phyloP scores from a whole-genome alignment of 2,888 invertebrate genomes.

The Drosophila pegasa region DNA sequence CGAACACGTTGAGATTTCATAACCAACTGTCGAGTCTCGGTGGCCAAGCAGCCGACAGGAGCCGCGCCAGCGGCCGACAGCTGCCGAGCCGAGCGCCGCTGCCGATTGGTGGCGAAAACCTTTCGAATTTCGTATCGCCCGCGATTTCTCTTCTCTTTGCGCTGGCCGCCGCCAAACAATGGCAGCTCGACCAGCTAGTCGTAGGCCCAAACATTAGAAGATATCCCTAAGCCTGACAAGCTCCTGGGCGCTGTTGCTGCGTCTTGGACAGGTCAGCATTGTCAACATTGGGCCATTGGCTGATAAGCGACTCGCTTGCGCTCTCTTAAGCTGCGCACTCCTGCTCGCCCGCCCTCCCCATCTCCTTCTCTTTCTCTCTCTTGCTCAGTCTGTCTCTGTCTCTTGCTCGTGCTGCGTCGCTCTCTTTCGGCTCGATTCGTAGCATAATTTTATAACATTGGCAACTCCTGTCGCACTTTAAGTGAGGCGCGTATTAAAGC shows the following conservation, averaged over 20 bases:
- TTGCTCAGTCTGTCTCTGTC: slow-evolving; percentile 1
- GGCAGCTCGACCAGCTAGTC: neutral
- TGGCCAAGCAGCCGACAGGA: slow-evolving; percentile 43
- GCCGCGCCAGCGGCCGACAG: slow-evolving; percentile 23
- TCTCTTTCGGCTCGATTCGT: slow-evolving; percentile 24
- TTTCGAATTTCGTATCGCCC: slow-evolving; percentile 41
- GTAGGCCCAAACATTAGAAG: slow-evolving; percentile 6
- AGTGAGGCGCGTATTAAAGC: slow-evolving; percentile 52
- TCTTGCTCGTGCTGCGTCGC: neutral
- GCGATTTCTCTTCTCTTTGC: slow-evolving; percentile 36
- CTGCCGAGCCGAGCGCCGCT: slow-evolving; percentile 27
- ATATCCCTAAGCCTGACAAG: slow-evolving; percentile 31
- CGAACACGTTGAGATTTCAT: slow-evolving; percentile 83
- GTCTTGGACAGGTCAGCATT: slow-evolving; percentile 61
- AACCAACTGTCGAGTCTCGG: slow-evolving; percentile 80
- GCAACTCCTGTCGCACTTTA: slow-evolving; percentile 44
- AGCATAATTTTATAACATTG: slow-evolving; percentile 38
- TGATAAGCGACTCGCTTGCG: slow-evolving; percentile 39
- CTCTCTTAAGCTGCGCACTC: slow-evolving; percentile 23
- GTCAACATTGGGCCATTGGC: slow-evolving; percentile 51
- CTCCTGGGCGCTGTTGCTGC: slow-evolving; percentile 58
- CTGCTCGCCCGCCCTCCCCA: neutral
- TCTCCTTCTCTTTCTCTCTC: neutral
- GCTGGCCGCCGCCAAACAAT: slow-evolving; percentile 32
- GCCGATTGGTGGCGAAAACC: slow-evolving; percentile 35